phyloP scores from a whole-genome alignment of 2,113 vertebrate genomes.

The Uria lomvia region DNA sequence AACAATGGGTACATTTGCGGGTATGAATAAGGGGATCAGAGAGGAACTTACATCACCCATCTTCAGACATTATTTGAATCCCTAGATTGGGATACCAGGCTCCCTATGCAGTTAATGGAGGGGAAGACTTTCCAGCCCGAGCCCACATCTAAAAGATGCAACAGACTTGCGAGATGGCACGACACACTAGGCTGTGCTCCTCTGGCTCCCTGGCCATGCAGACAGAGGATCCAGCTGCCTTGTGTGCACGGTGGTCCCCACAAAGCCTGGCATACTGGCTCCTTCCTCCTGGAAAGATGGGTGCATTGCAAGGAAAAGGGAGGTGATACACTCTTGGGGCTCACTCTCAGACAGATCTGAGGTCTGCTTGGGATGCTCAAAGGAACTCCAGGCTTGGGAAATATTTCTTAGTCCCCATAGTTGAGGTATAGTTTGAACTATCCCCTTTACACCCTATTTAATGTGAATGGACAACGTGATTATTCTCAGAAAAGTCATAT shows the following conservation, averaged over 20 bases:
- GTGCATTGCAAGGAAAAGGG: background rate
- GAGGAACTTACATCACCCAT: background rate
- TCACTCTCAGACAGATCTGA: background rate
- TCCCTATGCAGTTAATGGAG: background rate
- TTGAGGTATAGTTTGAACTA: background rate
- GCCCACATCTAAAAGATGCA: background rate
- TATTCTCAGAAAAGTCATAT: background rate
- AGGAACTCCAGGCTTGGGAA: background rate
- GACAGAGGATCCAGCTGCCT: background rate
- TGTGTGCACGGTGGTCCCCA: background rate
- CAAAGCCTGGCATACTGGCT: background rate
- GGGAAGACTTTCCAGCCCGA: background rate
- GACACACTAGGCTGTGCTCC: background rate
- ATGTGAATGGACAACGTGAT: background rate
- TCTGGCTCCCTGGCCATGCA: background rate
- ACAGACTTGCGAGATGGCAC: background rate
- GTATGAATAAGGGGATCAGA: constrained; percentile 2
- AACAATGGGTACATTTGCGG: constrained; percentile 6
- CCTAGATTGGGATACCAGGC: background rate
- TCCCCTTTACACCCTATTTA: background rate
- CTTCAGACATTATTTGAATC: background rate
- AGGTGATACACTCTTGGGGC: accelerated
- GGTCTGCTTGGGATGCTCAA: accelerated
- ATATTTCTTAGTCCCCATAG: background rate
- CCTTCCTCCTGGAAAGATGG: background rate